These are phyloP conservation scores for Brienomyrus longianalis DNA, from an alignment of 2,113 vertebrate genomes.

Conservation along the genomic window DNA sequence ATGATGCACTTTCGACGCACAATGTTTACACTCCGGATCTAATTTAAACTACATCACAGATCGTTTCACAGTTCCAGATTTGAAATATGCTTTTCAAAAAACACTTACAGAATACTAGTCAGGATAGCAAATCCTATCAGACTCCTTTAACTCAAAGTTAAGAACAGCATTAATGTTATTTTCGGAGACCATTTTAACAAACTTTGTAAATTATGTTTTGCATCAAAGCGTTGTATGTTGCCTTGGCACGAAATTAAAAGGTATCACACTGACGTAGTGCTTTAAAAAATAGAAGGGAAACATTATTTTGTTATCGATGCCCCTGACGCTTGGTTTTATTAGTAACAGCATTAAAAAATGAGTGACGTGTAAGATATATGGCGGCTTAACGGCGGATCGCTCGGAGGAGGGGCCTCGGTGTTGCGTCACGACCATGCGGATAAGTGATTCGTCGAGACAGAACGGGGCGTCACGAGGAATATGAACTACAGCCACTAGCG, in stretches of 20 bases:
- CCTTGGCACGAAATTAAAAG: neutral
- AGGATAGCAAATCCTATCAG: neutral
- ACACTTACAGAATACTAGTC: neutral
- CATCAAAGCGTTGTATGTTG: neutral
- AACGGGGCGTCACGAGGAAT: constrained; percentile 27
- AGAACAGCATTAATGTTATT: neutral
- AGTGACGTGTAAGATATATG: neutral
- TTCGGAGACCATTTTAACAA: neutral
- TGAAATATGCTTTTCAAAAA: neutral
- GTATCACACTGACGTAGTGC: neutral
- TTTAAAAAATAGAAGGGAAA: neutral
- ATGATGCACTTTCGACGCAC: neutral
- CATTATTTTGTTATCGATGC: neutral
- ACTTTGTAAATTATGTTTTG: constrained; percentile 15
- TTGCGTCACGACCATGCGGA: constrained; percentile 25
- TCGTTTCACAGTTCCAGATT: neutral
- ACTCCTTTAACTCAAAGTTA: neutral
- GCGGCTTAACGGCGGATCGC: neutral
- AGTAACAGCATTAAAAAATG: neutral
- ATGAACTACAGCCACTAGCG: constrained; percentile 30
- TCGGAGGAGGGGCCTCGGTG: neutral
- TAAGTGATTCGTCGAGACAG: constrained; percentile 35
- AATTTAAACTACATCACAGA: neutral
- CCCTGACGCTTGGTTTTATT: neutral
- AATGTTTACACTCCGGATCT: neutral